phyloP scores from a whole-genome alignment of 2,797 vertebrate genomes.

The Rhinella marina region DNA sequence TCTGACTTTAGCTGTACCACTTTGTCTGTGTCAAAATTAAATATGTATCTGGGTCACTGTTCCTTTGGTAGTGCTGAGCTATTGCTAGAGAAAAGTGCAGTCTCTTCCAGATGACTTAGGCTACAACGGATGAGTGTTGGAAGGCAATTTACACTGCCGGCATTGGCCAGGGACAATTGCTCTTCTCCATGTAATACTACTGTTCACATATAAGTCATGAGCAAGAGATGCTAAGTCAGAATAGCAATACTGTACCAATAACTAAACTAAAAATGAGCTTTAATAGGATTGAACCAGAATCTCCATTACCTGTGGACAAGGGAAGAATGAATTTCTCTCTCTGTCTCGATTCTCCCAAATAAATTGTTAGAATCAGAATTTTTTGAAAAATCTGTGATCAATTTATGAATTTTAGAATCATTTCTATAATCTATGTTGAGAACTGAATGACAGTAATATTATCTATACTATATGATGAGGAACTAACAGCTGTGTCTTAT shows the following conservation, averaged over 20 bases:
- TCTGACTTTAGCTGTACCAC: constrained; percentile 20
- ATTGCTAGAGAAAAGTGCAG: constrained; percentile 8
- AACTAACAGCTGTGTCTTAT: background rate
- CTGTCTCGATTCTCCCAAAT: too few relatives aligned
- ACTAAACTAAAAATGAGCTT: background rate
- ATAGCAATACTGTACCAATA: background rate
- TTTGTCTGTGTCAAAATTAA: constrained; percentile 44
- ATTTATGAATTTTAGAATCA: too few relatives aligned
- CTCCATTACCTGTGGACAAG: background rate
- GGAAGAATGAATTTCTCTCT: too few relatives aligned
- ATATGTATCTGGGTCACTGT: constrained; percentile 55
- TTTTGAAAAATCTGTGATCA: too few relatives aligned
- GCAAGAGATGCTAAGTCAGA: constrained; percentile 1
- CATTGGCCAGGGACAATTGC: constrained; percentile 22
- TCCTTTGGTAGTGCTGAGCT: constrained; percentile 18
- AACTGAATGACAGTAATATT: too few relatives aligned
- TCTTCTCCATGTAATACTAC: constrained; percentile 16
- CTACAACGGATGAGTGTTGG: constrained; percentile 23
- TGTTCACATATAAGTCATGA: constrained; percentile 2
- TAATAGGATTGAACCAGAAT: background rate
- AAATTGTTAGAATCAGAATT: too few relatives aligned
- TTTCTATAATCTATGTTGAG: too few relatives aligned
- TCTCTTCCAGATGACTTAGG: constrained; percentile 45
- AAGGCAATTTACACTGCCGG: constrained; percentile 10
- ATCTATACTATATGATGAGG: background rate